Conservation (phyloP, 2,113 vertebrate genomes). For the Hypocryptadius cinnamomeus region DNA sequence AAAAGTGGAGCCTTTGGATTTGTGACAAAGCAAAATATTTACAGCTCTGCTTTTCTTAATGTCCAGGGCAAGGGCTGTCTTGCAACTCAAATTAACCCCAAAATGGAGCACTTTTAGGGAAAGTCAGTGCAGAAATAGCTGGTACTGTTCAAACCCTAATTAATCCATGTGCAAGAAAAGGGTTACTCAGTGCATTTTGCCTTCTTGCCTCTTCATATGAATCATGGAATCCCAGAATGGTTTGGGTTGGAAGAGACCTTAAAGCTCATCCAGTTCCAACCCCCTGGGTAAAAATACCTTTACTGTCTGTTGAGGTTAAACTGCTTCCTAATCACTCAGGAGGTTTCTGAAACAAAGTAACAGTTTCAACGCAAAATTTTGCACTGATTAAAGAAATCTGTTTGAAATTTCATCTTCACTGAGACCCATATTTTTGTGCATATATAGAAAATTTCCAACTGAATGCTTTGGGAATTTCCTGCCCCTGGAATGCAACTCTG, state of each 20-base stretch:
- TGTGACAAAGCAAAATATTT: neutral
- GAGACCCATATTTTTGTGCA: neutral
- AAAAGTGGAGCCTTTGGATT: neutral
- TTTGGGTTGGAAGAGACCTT: neutral
- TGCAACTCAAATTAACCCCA: rapidly evolving
- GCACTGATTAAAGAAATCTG: neutral
- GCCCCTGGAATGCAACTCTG: neutral
- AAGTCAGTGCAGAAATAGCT: neutral
- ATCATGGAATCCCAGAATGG: neutral
- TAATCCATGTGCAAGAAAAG: too few species aligned
- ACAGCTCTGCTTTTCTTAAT: neutral
- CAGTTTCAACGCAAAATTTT: neutral
- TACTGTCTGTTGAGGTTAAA: neutral
- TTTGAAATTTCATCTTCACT: neutral
- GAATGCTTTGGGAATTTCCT: neutral
- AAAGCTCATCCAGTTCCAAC: neutral
- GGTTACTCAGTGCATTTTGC: neutral
- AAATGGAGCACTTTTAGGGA: neutral
- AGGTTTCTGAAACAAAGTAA: neutral
- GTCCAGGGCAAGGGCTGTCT: neutral
- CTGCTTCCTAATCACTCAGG: neutral
- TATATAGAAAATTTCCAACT: neutral
- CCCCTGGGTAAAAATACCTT: neutral
- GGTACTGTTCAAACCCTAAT: neutral
- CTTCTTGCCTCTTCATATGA: neutral